phyloP scores from a whole-genome alignment of 2,797 vertebrate genomes.

The Eulemur mongoz region DNA sequence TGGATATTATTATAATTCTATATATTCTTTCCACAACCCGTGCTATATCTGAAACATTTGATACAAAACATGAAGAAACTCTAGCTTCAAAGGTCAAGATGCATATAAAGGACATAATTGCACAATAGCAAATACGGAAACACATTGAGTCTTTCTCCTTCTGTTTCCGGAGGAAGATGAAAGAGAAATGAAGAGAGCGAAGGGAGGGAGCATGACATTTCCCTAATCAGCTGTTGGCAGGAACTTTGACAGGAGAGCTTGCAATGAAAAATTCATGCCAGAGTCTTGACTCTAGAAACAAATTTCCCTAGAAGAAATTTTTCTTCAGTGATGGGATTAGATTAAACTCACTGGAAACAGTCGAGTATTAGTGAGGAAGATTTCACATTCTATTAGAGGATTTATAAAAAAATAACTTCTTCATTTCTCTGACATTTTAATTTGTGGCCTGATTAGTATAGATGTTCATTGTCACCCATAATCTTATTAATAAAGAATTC shows the following conservation, averaged over 20 bases:
- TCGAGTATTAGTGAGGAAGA: neutral
- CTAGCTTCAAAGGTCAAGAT: neutral
- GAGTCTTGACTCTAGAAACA: neutral
- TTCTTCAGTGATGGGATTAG: neutral
- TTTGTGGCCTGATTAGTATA: neutral
- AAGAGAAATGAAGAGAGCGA: neutral
- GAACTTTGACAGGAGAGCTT: neutral
- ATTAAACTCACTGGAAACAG: conserved; percentile 40
- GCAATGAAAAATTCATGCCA: conserved; percentile 6
- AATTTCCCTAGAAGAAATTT: conserved; percentile 15
- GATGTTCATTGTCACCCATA: neutral
- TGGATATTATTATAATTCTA: conserved; percentile 19
- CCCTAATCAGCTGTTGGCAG: neutral
- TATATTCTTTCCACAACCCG: neutral
- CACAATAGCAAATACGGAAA: neutral
- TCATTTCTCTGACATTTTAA: conserved; percentile 35
- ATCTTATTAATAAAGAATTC: neutral
- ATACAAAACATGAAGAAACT: conserved; percentile 5
- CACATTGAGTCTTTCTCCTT: neutral
- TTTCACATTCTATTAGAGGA: neutral
- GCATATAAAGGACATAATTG: neutral
- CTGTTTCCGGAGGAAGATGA: neutral
- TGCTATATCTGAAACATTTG: neutral
- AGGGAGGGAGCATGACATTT: neutral
- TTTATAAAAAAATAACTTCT: neutral